Evolutionary conservation across 2,113 vertebrate genomes (phyloP), one percentile per base, ranked within the genome.

Genomic region (Callocephalon fimbriatum): DNA sequence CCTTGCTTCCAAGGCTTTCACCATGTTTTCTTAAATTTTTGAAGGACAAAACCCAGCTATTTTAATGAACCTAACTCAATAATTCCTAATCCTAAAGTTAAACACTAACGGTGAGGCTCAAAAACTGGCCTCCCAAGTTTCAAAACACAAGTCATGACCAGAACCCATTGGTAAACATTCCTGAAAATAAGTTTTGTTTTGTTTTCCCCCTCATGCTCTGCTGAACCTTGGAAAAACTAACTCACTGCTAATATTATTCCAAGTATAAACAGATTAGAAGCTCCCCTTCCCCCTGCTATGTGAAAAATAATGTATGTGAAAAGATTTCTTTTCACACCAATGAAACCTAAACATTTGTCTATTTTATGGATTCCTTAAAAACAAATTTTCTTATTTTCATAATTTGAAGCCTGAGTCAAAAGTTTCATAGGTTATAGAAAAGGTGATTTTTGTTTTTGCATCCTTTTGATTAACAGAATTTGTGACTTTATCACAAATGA

Each of bases 61-160:
- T 97, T 97, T 97, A 97, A 97, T 97, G 97, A 97, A 97, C 96
- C 94, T 94, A 95, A 97, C 95, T 97, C 95, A 97, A 96, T 97
- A 95, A 97, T 97, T 97, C 97, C 91, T 97, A 97, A 97, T 97
- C 97, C 96, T 88, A 90, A 97, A 97, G 82, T 95, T 95, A 97
- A 97, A 97, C 96, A 97, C 96, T 96, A 97, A 93, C 91, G 78
- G 63, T 3, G 89, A 88, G 88, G 68, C 95, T 97, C 92, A 93
- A 94, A 90, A 93, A 72, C 59, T 90, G 95, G 94, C 95, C 96
- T 97, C 97, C 95, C 95, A 95, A 95, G 91, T 93, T 96, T 97
- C 95, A 95, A 97, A 97, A 97, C 93, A 96, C 94, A 96, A 97
- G 93, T 90, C 96, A 83, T 65, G 91, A 95, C 95, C 94, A 97